Conservation (phyloP, 1,140 invertebrate species). For the Piezodorus guildinii region DNA sequence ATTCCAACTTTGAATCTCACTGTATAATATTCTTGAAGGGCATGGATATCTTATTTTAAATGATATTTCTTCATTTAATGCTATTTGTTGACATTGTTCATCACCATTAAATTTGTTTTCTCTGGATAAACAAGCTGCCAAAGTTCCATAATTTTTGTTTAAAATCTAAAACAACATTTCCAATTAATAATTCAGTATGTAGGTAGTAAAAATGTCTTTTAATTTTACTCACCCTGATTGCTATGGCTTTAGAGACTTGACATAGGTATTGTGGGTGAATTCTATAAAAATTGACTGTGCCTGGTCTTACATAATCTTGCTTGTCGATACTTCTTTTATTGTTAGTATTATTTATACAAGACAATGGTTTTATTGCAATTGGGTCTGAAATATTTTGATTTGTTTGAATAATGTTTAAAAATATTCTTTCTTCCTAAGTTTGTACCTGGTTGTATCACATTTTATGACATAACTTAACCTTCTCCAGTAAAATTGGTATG, state of each 20-base stretch:
- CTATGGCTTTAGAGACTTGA: background rate
- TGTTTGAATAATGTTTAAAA: too few relatives aligned
- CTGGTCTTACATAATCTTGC: background rate
- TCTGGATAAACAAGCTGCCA: background rate
- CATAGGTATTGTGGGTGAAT: background rate
- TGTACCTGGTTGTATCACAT: too few relatives aligned
- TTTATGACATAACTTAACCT: too few relatives aligned
- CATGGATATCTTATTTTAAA: slow-evolving; percentile 6
- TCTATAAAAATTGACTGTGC: background rate
- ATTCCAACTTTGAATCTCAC: slow-evolving; percentile 1
- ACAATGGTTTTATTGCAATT: background rate
- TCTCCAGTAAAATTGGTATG: too few relatives aligned
- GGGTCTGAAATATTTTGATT: background rate
- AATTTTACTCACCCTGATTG: too few relatives aligned
- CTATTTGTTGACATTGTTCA: slow-evolving; percentile 1
- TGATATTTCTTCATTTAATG: background rate
- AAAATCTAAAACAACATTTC: background rate
- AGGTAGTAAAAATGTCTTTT: too few relatives aligned
- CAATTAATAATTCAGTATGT: too few relatives aligned
- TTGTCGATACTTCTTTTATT: background rate
- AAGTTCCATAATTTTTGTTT: background rate
- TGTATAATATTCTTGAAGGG: background rate
- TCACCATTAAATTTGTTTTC: background rate
- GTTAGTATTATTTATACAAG: background rate
- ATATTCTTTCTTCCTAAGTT: too few relatives aligned